Percentiles rank a stretch among this genome's conserved stretches.
Evolutionary conservation across 2,113 vertebrate species (phyloP).

Genomic region (Ploceus nigricollis): DNA sequence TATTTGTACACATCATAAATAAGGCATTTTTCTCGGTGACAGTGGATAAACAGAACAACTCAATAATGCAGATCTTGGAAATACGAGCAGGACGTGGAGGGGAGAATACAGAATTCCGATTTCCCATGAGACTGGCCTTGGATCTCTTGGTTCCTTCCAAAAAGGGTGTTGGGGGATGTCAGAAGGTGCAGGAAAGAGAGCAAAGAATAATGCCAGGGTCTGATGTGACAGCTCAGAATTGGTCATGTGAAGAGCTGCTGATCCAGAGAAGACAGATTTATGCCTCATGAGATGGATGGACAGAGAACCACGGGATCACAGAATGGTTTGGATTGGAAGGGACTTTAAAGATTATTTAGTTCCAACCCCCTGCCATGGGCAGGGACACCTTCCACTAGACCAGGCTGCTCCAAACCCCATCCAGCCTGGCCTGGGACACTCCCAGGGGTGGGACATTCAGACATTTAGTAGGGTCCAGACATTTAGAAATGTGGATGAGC

Average conservation of each 20-base stretch:
- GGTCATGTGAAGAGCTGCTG: neutral
- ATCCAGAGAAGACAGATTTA: neutral
- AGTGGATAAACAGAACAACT: neutral
- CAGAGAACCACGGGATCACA: neutral
- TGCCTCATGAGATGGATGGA: neutral
- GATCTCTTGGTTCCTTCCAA: neutral
- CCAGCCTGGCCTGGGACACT: neutral
- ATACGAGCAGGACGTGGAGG: rapidly evolving
- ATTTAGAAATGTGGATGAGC: neutral
- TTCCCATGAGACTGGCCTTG: neutral
- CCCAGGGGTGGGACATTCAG: neutral
- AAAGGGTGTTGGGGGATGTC: neutral
- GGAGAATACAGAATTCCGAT: neutral
- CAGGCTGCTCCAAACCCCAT: neutral
- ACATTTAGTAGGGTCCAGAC: neutral
- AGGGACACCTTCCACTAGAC: neutral
- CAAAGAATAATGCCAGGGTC: neutral
- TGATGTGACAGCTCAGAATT: neutral
- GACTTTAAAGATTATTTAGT: neutral
- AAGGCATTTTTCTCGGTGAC: neutral
- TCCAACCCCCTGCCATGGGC: neutral
- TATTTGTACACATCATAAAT: constrained; percentile 20
- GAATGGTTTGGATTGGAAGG: neutral
- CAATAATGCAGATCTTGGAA: neutral
- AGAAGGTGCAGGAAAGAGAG: neutral